These are phyloP conservation scores for Chanos chanos DNA, from an alignment of 2,797 vertebrate species.

Conservation along the genomic window DNA sequence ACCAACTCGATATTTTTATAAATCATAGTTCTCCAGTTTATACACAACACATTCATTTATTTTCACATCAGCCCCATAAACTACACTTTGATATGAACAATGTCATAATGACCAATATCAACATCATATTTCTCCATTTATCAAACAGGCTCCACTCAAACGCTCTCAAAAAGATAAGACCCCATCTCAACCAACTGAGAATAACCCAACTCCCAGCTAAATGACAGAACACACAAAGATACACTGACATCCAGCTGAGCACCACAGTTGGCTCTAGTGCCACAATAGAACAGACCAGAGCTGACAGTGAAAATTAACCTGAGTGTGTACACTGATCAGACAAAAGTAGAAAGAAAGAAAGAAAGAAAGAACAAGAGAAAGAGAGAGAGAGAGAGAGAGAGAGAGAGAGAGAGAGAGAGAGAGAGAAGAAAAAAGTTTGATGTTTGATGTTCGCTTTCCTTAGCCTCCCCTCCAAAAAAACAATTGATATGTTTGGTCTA, in stretches of 20 bases:
- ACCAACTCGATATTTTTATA: constrained; percentile 73
- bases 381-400: too few relatives aligned
- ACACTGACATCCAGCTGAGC: too few relatives aligned
- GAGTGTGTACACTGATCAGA: too few relatives aligned
- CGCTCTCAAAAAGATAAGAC: neutral
- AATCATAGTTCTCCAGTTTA: constrained; percentile 72
- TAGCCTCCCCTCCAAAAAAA: constrained; percentile 55
- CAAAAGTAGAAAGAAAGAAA: too few relatives aligned
- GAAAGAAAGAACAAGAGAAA: too few relatives aligned
- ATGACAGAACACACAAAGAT: too few relatives aligned
- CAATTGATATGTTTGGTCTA: constrained; percentile 66
- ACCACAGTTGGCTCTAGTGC: too few relatives aligned
- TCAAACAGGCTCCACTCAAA: constrained; percentile 4
- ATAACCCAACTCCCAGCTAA: too few relatives aligned
- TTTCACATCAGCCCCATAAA: constrained; percentile 49
- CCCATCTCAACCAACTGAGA: constrained; percentile 1
- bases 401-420: constrained; percentile 26
- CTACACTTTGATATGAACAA: constrained; percentile 52
- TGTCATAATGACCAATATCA: constrained; percentile 64
- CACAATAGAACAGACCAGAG: too few relatives aligned
- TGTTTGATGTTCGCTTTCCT: constrained; percentile 47
- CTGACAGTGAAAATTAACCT: too few relatives aligned
- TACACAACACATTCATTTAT: constrained; percentile 61
- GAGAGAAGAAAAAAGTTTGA: constrained; percentile 32
- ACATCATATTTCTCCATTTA: constrained; percentile 55